phyloP scores from a whole-genome alignment of 1,140 invertebrate genomes.

The Listronotus oregonensis region DNA sequence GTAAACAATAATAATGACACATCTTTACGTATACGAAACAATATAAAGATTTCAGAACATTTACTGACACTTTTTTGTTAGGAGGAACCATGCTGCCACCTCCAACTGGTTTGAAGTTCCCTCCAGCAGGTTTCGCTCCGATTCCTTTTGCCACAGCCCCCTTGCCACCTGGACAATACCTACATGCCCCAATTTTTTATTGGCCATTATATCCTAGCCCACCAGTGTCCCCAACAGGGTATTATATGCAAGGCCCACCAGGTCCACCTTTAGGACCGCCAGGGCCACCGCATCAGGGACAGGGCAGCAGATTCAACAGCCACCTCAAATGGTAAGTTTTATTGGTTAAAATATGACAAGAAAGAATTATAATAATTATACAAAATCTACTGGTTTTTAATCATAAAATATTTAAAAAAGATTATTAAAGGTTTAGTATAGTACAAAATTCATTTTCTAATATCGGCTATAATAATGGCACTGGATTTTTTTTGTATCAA shows the following conservation, averaged over 20 bases:
- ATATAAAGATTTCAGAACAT: no score
- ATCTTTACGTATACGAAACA: no score
- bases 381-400: no score
- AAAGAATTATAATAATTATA: no score
- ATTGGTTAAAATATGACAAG: no score
- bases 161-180: constrained; percentile 57
- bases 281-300: constrained; percentile 28
- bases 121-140: constrained; percentile 51
- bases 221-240: constrained; percentile 86
- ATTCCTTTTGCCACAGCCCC: constrained; percentile 56
- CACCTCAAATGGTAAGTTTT: constrained; percentile 48
- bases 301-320: constrained; percentile 37
- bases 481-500: no score
- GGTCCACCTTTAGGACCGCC: constrained; percentile 47
- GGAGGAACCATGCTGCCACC: constrained; percentile 58
- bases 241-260: constrained; percentile 67
- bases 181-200: constrained; percentile 71
- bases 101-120: constrained; percentile 54
- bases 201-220: constrained; percentile 88
- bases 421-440: no score
- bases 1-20: no score
- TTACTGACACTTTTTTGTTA: constrained; percentile 38
- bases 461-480: no score
- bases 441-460: constrained; percentile 7
- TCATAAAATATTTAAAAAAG: no score